Percentiles rank a stretch among this genome's conserved stretches.
Conservation (phyloP, 1,140 invertebrate genomes). For the Globodera ellingtonae region DNA sequence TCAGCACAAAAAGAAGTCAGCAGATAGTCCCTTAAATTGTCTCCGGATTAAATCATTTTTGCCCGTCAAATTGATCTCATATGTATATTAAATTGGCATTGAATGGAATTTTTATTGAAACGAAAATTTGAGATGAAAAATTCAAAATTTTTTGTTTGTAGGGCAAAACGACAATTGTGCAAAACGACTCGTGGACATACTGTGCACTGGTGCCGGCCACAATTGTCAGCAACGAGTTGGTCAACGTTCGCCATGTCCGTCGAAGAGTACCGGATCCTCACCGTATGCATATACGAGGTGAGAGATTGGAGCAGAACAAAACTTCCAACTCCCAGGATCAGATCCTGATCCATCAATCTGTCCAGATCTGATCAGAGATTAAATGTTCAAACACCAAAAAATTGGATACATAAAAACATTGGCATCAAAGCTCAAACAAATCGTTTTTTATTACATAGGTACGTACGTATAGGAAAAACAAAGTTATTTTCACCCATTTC, state of each 20-base stretch:
- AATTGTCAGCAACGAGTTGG: conserved; percentile 29
- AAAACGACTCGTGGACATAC: conserved; percentile 38
- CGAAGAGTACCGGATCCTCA: conserved; percentile 37
- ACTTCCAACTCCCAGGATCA: too few relatives aligned
- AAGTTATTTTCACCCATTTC: too few relatives aligned
- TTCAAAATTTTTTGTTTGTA: conserved; percentile 20
- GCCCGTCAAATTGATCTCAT: background rate
- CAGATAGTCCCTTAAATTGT: background rate
- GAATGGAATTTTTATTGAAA: background rate
- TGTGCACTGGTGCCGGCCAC: conserved; percentile 39
- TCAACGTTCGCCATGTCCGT: conserved; percentile 28
- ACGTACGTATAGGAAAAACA: too few relatives aligned
- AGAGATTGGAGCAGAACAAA: background rate
- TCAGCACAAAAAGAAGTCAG: background rate
- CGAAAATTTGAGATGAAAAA: background rate
- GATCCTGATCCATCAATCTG: too few relatives aligned
- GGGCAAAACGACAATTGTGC: conserved; percentile 31
- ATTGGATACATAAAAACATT: too few relatives aligned
- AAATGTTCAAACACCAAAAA: too few relatives aligned
- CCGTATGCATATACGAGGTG: conserved; percentile 46
- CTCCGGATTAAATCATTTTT: conserved; percentile 7
- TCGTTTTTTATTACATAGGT: too few relatives aligned
- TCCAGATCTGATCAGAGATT: too few relatives aligned
- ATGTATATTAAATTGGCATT: background rate
- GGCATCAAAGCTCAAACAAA: too few relatives aligned